A percentile compares a stretch with the other conserved stretches of the same genome.
Conservation (phyloP, 2,113 vertebrate species). For the Acanthochromis polyacanthus region DNA sequence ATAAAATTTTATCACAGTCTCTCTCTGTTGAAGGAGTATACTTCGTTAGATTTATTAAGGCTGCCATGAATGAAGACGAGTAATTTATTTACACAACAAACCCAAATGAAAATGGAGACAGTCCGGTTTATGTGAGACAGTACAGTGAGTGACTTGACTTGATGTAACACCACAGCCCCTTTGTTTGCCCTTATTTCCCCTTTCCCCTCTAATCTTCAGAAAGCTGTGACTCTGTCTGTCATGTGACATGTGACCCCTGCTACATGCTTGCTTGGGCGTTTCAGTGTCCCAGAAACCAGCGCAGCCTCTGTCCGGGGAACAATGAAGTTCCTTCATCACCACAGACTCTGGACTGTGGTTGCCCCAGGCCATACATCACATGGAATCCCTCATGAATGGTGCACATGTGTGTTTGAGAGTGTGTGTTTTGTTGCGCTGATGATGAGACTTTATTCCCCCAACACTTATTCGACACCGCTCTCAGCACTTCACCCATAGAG, state of each 20-base stretch:
- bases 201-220: conserved; percentile 47
- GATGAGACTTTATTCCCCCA: conserved; percentile 63
- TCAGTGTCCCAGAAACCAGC: conserved; percentile 73
- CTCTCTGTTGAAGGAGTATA: not conserved
- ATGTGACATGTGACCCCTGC: conserved; percentile 68
- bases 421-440: conserved; percentile 39
- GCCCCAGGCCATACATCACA: conserved; percentile 76
- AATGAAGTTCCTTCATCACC: conserved; percentile 73
- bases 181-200: conserved; percentile 25
- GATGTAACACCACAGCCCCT: conserved; percentile 9
- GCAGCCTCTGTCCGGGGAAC: conserved; percentile 66
- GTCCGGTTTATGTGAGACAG: conserved; percentile 11
- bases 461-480: conserved; percentile 62
- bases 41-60: conserved; percentile 4
- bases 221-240: conserved; percentile 56
- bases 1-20: not conserved
- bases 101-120: conserved; percentile 3
- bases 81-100: not conserved
- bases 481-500: conserved; percentile 67
- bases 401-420: conserved; percentile 32
- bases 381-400: conserved; percentile 72
- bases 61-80: conserved; percentile 1
- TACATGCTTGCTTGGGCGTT: conserved; percentile 49
- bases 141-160: conserved; percentile 12
- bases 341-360: conserved; percentile 59